A percentile compares a stretch with the other conserved stretches of the same genome.
Conservation (phyloP, 1,140 invertebrate species). For the Drosophila ironensis region DNA sequence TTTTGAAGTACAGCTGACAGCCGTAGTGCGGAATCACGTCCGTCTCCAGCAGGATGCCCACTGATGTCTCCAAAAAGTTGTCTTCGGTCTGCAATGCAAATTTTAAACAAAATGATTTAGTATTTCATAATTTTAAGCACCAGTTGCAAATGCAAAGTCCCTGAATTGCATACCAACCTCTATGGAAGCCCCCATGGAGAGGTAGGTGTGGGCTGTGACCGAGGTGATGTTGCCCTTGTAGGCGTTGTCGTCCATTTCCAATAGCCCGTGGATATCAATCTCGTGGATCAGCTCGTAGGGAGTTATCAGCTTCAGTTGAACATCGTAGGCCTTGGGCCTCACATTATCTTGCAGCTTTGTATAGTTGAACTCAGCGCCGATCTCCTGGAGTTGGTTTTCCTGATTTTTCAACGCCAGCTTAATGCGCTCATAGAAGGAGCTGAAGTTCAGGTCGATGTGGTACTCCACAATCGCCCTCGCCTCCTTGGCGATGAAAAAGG, state of each 20-base stretch:
- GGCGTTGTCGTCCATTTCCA: slow-evolving; percentile 84
- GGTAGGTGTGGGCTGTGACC: slow-evolving; percentile 80
- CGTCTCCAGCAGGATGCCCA: slow-evolving; percentile 85
- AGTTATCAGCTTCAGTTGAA: slow-evolving; percentile 83
- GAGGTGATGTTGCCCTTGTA: slow-evolving; percentile 83
- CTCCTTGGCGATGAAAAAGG: slow-evolving; percentile 84
- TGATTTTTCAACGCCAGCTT: slow-evolving; percentile 83
- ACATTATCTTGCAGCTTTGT: slow-evolving; percentile 82
- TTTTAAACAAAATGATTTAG: not conserved
- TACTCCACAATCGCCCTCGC: slow-evolving; percentile 85
- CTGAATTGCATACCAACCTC: slow-evolving; percentile 82
- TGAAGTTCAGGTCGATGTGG: slow-evolving; percentile 83
- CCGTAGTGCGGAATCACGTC: slow-evolving; percentile 85
- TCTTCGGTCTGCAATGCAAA: slow-evolving; percentile 83
- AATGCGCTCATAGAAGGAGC: slow-evolving; percentile 82
- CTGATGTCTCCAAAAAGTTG: slow-evolving; percentile 84
- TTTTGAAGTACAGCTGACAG: slow-evolving; percentile 85
- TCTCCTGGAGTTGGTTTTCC: slow-evolving; percentile 81
- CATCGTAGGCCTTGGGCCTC: slow-evolving; percentile 82
- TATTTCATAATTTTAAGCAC: too few species aligned
- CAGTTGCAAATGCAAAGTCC: too few species aligned
- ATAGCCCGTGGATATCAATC: slow-evolving; percentile 81
- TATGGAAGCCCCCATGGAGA: slow-evolving; percentile 82
- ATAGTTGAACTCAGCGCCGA: slow-evolving; percentile 82
- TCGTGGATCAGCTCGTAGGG: slow-evolving; percentile 83